Base-by-base conservation (phyloP, 1,140 invertebrate species). In the Caenorhabditis briggsae region DNA sequence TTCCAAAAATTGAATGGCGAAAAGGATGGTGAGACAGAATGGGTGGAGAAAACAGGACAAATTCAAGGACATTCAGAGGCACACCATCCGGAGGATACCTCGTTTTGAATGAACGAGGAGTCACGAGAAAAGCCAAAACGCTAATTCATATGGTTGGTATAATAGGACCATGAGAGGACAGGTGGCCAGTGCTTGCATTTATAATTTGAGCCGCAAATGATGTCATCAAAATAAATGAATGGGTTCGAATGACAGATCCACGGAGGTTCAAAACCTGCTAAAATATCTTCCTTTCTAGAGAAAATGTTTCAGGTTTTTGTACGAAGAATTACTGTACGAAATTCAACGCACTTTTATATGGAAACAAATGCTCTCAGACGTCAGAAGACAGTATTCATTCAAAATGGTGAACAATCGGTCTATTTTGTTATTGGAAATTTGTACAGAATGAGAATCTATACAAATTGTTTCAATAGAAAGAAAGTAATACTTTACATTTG, bases 41-140 rank as follows among this genome's bases (percentile, higher is more conserved):
- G 33, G 41, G 41, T 43, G 64, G 64, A 25, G 25, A 46, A 46
- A 70, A 41, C 8, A 9, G n/a, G 56, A n/a, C 16, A 59, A 23
- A 70, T 70, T 70, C 64, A 70, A 70, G 64, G 64, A 70, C 64
- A 46, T 33, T 23, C 33, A 33, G 33, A 33, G 11, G 9, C 8
- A 8, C 59, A 14, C 20, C 64, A 70, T 18, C 41, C 11, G 7
- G 9, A 23, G 16, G 14, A 70, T 43, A 43, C 33, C 0, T 41
- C 33, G 43, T 70, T 70, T 70, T 70, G 64, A 70, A 46, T 70
- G 41, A 33, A 33, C 33, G 20, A 70, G 16, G 33, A 70, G 64
- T 70, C 64, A 70, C 64, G 64, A 70, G 64, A 70, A 70, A 53
- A 43, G 5, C 33, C 41, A 33, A 33, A 33, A 33, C 33, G 3